Evolutionary conservation across 2,797 vertebrate genomes (phyloP).

Genomic region (Spondyliosoma cantharus): DNA sequence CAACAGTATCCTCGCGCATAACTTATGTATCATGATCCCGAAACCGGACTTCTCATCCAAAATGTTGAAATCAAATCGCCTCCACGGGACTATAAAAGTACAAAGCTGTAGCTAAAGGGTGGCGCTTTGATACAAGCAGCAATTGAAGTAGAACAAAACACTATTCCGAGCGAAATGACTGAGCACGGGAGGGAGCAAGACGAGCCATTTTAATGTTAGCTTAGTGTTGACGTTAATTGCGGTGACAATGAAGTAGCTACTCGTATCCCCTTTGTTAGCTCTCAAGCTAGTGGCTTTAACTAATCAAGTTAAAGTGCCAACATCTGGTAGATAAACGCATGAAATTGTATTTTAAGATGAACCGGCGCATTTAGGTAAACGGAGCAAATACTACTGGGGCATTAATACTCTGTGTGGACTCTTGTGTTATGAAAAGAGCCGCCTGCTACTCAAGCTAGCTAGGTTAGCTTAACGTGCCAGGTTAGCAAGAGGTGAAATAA

Average conservation of each 20-base stretch:
- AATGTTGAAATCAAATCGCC: not conserved
- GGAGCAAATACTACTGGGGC: accelerated
- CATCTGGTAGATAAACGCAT: not conserved
- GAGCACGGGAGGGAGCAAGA: not conserved
- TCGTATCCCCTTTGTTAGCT: slow-evolving; percentile 73
- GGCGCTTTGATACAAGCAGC: not conserved
- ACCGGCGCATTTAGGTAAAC: accelerated
- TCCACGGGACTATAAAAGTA: slow-evolving; percentile 15
- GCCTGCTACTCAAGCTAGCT: slow-evolving; percentile 69
- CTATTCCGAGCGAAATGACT: not conserved
- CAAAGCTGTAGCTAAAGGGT: not conserved
- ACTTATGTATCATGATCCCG: not conserved
- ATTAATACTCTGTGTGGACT: not conserved
- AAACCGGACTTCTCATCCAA: not conserved
- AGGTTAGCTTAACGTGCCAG: slow-evolving; percentile 65
- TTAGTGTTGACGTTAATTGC: slow-evolving; percentile 50
- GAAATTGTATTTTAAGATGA: accelerated
- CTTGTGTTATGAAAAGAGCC: slow-evolving; percentile 33
- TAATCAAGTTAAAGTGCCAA: not conserved
- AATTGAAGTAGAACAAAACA: not conserved
- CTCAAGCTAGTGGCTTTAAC: slow-evolving; percentile 38
- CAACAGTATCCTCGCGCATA: no score
- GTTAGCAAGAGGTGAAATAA: slow-evolving; percentile 63
- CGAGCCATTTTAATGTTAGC: slow-evolving; percentile 35
- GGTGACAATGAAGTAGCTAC: slow-evolving; percentile 59